Evolutionary conservation across 2,888 invertebrate species (phyloP).

Genomic region (Ormyrus pomaceus): DNA sequence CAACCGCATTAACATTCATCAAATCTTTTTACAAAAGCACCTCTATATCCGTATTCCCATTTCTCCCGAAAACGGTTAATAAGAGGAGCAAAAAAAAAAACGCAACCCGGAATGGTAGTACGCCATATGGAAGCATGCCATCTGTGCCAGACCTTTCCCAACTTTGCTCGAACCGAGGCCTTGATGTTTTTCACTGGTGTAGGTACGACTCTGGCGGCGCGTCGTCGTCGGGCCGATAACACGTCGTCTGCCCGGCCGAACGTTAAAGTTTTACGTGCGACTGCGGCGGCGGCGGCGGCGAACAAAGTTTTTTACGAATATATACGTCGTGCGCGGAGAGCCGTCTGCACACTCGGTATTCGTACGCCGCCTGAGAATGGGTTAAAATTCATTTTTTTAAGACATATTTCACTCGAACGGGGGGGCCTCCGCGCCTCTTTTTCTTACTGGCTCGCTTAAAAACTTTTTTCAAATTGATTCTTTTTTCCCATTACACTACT

Average conservation of each 20-base stretch:
- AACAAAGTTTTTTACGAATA: slow-evolving; percentile 44
- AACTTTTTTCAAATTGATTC: slow-evolving; percentile 27
- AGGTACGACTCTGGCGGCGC: not conserved
- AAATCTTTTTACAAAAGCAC: too few relatives aligned
- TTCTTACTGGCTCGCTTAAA: not conserved
- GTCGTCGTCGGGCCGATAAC: slow-evolving; percentile 42
- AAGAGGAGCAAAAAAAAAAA: slow-evolving; percentile 11
- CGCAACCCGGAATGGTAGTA: slow-evolving; percentile 2
- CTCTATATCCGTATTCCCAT: not conserved
- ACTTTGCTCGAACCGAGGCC: slow-evolving; percentile 41
- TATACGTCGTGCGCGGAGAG: not conserved
- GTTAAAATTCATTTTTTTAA: slow-evolving; percentile 42
- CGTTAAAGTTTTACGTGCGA: slow-evolving; percentile 39
- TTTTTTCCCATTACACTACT: slow-evolving; percentile 32
- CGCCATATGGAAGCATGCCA: slow-evolving; percentile 44
- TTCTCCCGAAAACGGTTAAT: slow-evolving; percentile 29
- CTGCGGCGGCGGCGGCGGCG: not conserved
- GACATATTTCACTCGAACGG: slow-evolving; percentile 21
- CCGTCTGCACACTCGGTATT: too few relatives aligned
- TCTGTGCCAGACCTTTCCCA: slow-evolving; percentile 39
- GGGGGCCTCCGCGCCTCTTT: not conserved
- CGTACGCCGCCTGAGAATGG: not conserved
- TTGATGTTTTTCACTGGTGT: slow-evolving; percentile 33
- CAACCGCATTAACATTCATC: not conserved
- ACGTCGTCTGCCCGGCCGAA: slow-evolving; percentile 19